phyloP scores from a whole-genome alignment of 2,888 invertebrate genomes.

The Papilio protenor region DNA sequence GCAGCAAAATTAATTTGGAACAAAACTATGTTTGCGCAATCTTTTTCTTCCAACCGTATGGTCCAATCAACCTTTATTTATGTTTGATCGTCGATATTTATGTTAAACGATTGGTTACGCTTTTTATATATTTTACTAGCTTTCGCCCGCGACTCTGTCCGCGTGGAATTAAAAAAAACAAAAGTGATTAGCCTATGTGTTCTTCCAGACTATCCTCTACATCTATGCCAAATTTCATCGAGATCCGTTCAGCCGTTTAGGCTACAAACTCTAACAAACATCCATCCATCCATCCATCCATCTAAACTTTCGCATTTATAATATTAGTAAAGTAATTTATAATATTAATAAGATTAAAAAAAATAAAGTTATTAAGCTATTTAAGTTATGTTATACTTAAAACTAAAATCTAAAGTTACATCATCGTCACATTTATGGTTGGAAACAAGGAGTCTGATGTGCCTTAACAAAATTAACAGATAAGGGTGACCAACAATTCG shows the following conservation, averaged over 20 bases:
- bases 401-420: neutral
- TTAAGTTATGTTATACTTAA: neutral
- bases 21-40: slow-evolving; percentile 1
- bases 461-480: slow-evolving; percentile 9
- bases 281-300: too few species aligned
- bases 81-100: neutral
- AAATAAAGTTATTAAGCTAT: neutral
- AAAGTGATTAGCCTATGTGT: too few species aligned
- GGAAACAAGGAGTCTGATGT: neutral
- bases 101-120: neutral
- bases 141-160: too few species aligned
- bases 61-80: neutral
- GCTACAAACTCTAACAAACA: too few species aligned
- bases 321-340: too few species aligned
- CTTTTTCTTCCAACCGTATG: neutral
- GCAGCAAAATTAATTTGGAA: neutral
- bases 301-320: too few species aligned
- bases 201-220: too few species aligned
- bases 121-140: neutral
- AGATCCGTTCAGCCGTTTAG: too few species aligned
- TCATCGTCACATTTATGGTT: neutral
- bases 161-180: too few species aligned
- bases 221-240: too few species aligned
- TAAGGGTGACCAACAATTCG: neutral
- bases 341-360: too few species aligned